These are phyloP conservation scores for Polydrusus pterygomalis DNA, from an alignment of 2,888 invertebrate genomes.

Conservation along the genomic window DNA sequence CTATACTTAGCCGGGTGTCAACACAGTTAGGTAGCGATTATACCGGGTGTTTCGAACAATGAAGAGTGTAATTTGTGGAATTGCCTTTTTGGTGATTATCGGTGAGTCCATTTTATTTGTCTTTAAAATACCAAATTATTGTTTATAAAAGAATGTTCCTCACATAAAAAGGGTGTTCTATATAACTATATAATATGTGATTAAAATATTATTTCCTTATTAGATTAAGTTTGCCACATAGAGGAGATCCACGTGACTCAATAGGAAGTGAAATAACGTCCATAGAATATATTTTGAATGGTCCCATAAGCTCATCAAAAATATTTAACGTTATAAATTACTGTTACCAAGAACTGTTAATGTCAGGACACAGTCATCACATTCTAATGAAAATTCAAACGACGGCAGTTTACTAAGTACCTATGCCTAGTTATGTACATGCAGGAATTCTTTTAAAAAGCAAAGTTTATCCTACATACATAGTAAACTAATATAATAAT, in stretches of 20 bases:
- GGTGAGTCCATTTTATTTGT: conserved; percentile 39
- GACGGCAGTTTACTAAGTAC: neutral
- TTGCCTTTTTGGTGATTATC: conserved; percentile 39
- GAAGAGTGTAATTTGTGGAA: conserved; percentile 41
- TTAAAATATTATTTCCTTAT: too few species aligned
- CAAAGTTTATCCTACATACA: neutral
- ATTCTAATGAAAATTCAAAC: neutral
- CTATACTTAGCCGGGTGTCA: conserved; percentile 39
- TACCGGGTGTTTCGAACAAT: conserved; percentile 43
- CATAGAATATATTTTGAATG: too few species aligned
- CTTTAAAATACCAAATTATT: too few species aligned
- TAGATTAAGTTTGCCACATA: too few species aligned
- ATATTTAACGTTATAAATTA: neutral
- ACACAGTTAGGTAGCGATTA: conserved; percentile 35
- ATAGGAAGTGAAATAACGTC: too few species aligned
- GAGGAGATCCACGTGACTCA: too few species aligned
- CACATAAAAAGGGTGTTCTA: too few species aligned
- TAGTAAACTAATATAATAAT: too few species aligned
- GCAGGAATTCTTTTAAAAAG: neutral
- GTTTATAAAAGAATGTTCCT: too few species aligned
- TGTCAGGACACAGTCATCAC: neutral
- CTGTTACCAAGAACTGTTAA: neutral
- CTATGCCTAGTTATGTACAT: too few species aligned
- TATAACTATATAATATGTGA: too few species aligned
- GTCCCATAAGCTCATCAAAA: too few species aligned